phyloP scores from a whole-genome alignment of 1,140 invertebrate genomes.

The Diorhabda sublineata region DNA sequence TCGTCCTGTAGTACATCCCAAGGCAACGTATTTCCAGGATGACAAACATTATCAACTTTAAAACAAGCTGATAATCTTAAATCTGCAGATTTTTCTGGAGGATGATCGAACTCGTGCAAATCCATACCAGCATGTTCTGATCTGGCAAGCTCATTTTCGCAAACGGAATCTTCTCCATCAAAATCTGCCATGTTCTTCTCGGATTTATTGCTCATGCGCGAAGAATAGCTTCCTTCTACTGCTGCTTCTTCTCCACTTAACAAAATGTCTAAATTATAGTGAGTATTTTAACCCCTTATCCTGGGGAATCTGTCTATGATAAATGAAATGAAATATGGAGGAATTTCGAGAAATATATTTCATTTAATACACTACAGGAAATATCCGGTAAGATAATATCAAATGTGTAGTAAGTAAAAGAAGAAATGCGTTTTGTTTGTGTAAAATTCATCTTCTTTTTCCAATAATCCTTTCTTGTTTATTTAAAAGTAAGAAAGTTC shows the following conservation, averaged over 20 bases:
- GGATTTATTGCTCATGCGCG: constrained; percentile 86
- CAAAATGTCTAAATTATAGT: constrained; percentile 45
- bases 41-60: constrained; percentile 75
- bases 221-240: constrained; percentile 70
- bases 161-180: constrained; percentile 85
- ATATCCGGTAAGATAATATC: no score
- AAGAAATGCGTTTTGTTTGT: no score
- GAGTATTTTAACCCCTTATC: no score
- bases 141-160: constrained; percentile 81
- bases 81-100: constrained; percentile 44
- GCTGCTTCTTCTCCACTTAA: constrained; percentile 53
- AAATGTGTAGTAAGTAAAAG: no score
- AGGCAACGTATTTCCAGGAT: constrained; percentile 83
- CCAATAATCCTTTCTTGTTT: no score
- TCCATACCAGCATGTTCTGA: constrained; percentile 56
- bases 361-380: no score
- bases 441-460: no score
- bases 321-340: no score
- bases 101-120: constrained; percentile 46
- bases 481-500: no score
- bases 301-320: no score
- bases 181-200: constrained; percentile 93
- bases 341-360: no score
- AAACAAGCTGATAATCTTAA: constrained; percentile 51
- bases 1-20: constrained; percentile 94